Conservation (phyloP, 23 tunicate species). For the Styela clava region DNA sequence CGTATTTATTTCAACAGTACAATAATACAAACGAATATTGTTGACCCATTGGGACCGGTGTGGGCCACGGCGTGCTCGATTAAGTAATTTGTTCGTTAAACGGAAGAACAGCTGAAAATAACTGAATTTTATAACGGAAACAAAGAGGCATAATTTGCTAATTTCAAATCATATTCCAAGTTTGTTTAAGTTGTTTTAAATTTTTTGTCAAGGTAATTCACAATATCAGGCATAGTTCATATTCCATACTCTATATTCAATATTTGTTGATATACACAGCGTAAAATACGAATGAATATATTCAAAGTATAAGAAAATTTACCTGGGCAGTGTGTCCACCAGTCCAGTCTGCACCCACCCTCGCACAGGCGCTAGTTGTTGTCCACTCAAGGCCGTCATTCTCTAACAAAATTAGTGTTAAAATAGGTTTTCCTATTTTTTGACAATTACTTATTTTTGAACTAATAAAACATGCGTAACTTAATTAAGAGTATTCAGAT, state of each 20-base stretch:
- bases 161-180: not conserved
- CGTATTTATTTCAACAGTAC: not conserved
- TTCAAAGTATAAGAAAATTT: not conserved
- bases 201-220: too few species aligned
- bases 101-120: not conserved
- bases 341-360: slow-evolving; percentile 74
- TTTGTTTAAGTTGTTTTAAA: not conserved
- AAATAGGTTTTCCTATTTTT: not conserved
- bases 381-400: slow-evolving; percentile 42
- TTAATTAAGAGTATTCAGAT: not conserved
- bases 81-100: not conserved
- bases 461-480: not conserved
- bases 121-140: not conserved
- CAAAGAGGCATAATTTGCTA: not conserved
- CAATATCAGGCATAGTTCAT: too few species aligned
- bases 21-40: not conserved
- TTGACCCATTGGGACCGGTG: slow-evolving; percentile 28
- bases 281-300: too few species aligned
- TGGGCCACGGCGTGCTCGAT: not conserved
- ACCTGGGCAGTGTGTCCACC: slow-evolving; percentile 4
- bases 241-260: too few species aligned
- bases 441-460: not conserved
- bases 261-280: too few species aligned
- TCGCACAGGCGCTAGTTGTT: slow-evolving; percentile 40
- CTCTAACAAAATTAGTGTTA: not conserved